Evolutionary conservation across 2,797 vertebrate species (phyloP).

Genomic region (Paedocypris micromegethes): DNA sequence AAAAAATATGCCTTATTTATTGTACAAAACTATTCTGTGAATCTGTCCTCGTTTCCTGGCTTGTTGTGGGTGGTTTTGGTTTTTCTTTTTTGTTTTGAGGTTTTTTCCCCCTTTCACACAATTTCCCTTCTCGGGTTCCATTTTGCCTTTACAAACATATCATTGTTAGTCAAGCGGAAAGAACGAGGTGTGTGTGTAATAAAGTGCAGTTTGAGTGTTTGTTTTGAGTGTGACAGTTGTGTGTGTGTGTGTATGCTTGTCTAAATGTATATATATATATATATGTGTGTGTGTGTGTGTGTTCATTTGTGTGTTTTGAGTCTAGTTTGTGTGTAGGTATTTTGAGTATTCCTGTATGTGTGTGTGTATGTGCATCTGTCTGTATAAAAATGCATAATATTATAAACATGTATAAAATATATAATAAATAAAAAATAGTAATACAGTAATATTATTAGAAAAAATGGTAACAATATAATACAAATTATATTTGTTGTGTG

Average conservation of each 20-base stretch:
- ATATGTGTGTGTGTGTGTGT: neutral
- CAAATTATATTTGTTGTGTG: too few relatives aligned
- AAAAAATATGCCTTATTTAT: too few relatives aligned
- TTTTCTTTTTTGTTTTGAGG: constrained; percentile 49
- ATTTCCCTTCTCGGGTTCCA: constrained; percentile 66
- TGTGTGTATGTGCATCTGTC: too few relatives aligned
- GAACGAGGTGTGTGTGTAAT: constrained; percentile 41
- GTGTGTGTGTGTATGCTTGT: neutral
- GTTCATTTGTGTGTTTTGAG: too few relatives aligned
- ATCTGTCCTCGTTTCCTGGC: constrained; percentile 41
- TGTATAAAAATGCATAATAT: too few relatives aligned
- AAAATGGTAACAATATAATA: too few relatives aligned
- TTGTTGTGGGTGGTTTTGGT: constrained; percentile 59
- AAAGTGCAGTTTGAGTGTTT: neutral
- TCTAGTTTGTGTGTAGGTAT: too few relatives aligned
- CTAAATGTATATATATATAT: neutral
- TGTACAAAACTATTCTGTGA: too few relatives aligned
- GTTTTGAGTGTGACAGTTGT: neutral
- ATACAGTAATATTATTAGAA: too few relatives aligned
- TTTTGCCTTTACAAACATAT: constrained; percentile 63
- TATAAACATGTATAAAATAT: too few relatives aligned
- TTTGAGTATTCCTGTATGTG: too few relatives aligned
- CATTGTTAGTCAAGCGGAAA: constrained; percentile 54
- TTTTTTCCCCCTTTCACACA: constrained; percentile 54
- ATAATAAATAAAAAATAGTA: too few relatives aligned